Evolutionary conservation across 1,140 invertebrate species (phyloP), one percentile per base, ranked within the genome.

Genomic region (Formica selysi): DNA sequence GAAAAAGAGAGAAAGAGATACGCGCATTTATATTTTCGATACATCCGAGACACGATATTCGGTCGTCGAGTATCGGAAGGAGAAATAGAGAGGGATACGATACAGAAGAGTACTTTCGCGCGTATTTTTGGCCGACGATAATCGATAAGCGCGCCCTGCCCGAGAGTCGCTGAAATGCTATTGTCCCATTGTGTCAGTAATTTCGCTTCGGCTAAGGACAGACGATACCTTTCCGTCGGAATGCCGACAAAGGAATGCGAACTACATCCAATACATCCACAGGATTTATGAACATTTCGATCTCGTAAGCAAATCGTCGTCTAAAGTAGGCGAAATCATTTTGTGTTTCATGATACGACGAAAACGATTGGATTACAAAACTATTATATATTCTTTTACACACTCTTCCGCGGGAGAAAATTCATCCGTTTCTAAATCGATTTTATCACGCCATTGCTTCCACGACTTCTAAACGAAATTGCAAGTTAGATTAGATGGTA

Each of bases 121-220:
- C 81, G 86, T 86, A 84, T 89, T 89, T 88, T 86, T 86, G 73
- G 85, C 73, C 78, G 64, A 73, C 65, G 54, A 89, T 86, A 89
- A 89, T 89, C 88, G 88, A 89, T 89, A 89, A 78, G 73, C 87
- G 76, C 36, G 83, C 54, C 36, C 76, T 32, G 44, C 61, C 29
- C 11, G 48, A 54, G 54, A 8, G 36, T 26, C 11, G 57, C 74
- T 13, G 73, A 29, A 41, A 74, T 79, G 54, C 41, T 88, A 76
- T 88, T 86, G 86, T 79, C 87, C 26, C 2, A 22, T 48, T 2
- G 61, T 1, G 38, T 10, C 51, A 8, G 26, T 57, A 19, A 36
- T 70, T 13, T 73, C n/a, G 57, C 32, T 38, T 19, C 13, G 44
- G 13, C 36, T 19, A 16, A 59, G n/a, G 64, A 2, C n/a, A 71